Evolutionary conservation across 2,797 vertebrate genomes (phyloP).

Genomic region (Hippoglossus hippoglossus): DNA sequence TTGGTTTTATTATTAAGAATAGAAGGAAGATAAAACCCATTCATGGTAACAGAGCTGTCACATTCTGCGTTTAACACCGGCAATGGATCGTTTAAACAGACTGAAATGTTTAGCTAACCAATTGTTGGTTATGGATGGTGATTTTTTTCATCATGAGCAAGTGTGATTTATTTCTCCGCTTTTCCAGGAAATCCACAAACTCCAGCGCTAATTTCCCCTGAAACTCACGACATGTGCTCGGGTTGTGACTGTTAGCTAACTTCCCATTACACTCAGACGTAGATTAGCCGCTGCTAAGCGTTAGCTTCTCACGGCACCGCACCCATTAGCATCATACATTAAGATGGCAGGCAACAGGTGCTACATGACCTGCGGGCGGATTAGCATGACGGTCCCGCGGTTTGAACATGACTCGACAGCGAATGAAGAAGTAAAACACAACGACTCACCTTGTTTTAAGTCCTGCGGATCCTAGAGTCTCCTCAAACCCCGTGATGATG

Average conservation of each 20-base stretch:
- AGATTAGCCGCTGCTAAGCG: background rate
- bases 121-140: no score
- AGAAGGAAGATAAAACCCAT: no score
- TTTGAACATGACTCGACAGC: background rate
- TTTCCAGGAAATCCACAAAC: fast-evolving
- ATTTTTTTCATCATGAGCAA: no score
- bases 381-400: background rate
- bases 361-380: background rate
- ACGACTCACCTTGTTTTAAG: slow-evolving; percentile 10
- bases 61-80: no score
- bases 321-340: background rate
- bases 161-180: no score
- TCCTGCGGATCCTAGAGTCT: background rate
- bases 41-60: no score
- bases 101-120: no score
- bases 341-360: background rate
- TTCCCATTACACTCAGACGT: background rate
- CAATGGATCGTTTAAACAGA: no score
- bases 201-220: background rate
- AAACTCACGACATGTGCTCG: no score
- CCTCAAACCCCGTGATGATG: background rate
- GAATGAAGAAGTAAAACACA: background rate
- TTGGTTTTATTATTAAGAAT: no score
- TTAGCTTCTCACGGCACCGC: background rate
- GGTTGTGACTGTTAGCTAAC: background rate